Evolutionary conservation across 1,140 invertebrate genomes (phyloP), one percentile per base, ranked within the genome.

Genomic region (Triops longicaudatus): DNA sequence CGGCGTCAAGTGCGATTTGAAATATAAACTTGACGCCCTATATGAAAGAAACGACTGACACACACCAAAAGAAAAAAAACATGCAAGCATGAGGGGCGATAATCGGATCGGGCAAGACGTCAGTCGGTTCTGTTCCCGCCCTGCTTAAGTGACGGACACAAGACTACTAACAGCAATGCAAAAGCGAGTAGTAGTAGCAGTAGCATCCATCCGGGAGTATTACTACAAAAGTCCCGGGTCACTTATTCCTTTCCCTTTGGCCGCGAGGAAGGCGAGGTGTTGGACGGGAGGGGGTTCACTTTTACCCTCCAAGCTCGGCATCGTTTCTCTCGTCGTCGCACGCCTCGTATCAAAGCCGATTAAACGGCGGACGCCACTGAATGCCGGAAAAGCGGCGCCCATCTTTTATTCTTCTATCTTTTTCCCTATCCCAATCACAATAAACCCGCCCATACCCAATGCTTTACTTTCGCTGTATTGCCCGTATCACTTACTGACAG

Each of bases 81-180:
- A 37, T 37, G 31, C 7, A 14, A 63, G 50, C 50, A 63, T 63
- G 50, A 63, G 50, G 50, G 50, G 50, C 50, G 50, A 63, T 63
- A 63, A 63, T 63, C 50, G 50, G 50, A 63, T 63, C 50, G 50
- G 31, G 50, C 50, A 63, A 22, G 50, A 63, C 50, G 50, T 63
- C 50, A 63, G 50, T 63, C 50, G 50, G 50, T 63, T 63, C 50
- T 63, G 50, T 63, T 63, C 50, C 50, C 50, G 50, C 50, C 50
- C 50, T 63, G 50, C 50, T 63, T 63, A 63, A 63, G 50, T 63
- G 50, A 63, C 50, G 50, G 50, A 63, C 50, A 63, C n/a, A 63
- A 63, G 50, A 63, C 14, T 22, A 63, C 50, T 63, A 63, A 63
- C 50, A 63, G 50, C 50, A 63, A 37, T 37, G 31, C 31, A 37